These are phyloP conservation scores for Xiphias gladius DNA, from an alignment of 2,113 vertebrate species.

Conservation along the genomic window DNA sequence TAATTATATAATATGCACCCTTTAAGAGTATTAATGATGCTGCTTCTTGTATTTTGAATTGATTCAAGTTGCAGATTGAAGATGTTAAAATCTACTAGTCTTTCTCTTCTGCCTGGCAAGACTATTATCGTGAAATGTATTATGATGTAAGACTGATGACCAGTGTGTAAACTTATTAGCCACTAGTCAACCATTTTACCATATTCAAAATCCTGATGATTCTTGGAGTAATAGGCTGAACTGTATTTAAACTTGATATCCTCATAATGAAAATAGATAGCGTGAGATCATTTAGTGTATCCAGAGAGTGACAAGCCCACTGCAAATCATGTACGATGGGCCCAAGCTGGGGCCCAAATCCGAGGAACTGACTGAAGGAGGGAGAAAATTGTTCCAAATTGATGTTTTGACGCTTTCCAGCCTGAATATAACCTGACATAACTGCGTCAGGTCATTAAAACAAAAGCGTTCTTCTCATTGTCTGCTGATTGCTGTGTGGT, in stretches of 20 bases:
- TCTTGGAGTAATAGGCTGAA: conserved; percentile 6
- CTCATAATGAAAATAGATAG: conserved; percentile 33
- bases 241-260: conserved; percentile 24
- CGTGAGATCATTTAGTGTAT: conserved; percentile 22
- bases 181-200: not conserved
- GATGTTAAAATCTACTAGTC: not conserved
- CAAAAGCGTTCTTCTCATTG: conserved; percentile 1
- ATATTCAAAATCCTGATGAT: conserved; percentile 20
- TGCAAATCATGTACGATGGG: not conserved
- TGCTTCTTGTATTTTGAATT: not conserved
- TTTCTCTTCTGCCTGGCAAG: no score
- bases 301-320: conserved; percentile 7
- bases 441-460: conserved; percentile 20
- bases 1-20: not conserved
- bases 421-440: conserved; percentile 8
- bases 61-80: not conserved
- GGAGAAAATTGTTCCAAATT: conserved; percentile 39
- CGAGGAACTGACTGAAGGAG: not conserved
- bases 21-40: not conserved
- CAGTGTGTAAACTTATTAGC: not conserved
- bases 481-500: conserved; percentile 49
- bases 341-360: conserved; percentile 26
- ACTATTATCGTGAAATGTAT: not conserved
- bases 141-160: conserved; percentile 2
- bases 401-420: conserved; percentile 47